Base-by-base conservation (phyloP, 2,797 vertebrate genomes). In the Acomys russatus region DNA sequence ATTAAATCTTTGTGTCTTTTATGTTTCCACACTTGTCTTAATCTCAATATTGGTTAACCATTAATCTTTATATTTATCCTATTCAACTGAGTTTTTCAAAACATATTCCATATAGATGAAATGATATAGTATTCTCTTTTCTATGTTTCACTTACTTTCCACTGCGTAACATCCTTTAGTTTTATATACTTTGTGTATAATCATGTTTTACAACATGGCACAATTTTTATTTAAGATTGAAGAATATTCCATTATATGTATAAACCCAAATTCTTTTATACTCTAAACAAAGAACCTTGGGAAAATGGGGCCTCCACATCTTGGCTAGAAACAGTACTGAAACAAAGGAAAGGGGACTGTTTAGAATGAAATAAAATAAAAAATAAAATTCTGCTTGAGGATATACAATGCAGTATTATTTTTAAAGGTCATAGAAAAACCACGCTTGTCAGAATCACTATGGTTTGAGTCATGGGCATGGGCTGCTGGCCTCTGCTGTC, bases 281-380 rank as follows among this genome's bases (percentile, higher is more conserved):
- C 23, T n/a, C 33, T 76, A 2, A 15, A 23, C 35, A 15, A 11
- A 35, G 17, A 90, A 18, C 22, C 15, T 6, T 49, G 35, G 3
- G 18, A 25, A 38, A 4, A 59, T 44, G 73, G 6, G 23, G 23
- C 84, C 74, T 73, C 10, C 22, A 20, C 12, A 64, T 25, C 35
- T 86, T 51, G 1, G 6, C 7, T 56, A n/a, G 35, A 2, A 87
- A 68, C 56, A 76, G 28, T 51, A 2, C 28, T 76, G 9, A 28
- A 38, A 20, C 30, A 35, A n/a, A 71, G 1, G 6, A 14, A 35
- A 1, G 2, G 79, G 8, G 12, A 3, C 22, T 51, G 49, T 94
- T 94, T 78, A 86, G 77, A 94, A 33, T 38, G 49, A 85, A 85
- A 90, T 76, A 79, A 91, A 87, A 77, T 76, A 86, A 78, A 71